Percentiles rank a stretch among this genome's conserved stretches.
These are phyloP conservation scores for Agrochola circellaris DNA, from an alignment of 2,888 invertebrate species.

Conservation along the genomic window DNA sequence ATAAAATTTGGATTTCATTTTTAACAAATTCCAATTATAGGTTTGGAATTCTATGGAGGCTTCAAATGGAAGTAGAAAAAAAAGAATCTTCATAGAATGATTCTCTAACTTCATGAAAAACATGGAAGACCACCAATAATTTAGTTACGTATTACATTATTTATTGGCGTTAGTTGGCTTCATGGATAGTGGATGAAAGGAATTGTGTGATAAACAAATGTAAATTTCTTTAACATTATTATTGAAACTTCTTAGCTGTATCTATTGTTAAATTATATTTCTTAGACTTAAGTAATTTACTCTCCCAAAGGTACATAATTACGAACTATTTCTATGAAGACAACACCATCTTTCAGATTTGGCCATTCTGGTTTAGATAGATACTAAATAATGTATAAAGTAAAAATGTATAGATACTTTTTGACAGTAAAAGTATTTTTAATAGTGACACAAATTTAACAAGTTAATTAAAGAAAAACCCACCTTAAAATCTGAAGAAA, in stretches of 20 bases:
- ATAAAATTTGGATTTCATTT: background rate
- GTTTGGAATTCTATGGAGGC: slow-evolving; percentile 20
- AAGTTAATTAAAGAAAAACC: slow-evolving; percentile 20
- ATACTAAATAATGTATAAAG: background rate
- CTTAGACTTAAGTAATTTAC: slow-evolving; percentile 68
- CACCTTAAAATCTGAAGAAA: slow-evolving; percentile 45
- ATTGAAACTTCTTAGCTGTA: slow-evolving; percentile 75
- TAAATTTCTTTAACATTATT: slow-evolving; percentile 82
- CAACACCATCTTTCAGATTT: slow-evolving; percentile 32
- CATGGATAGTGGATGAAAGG: slow-evolving; percentile 74
- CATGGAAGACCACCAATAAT: slow-evolving; percentile 69
- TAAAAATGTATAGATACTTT: background rate
- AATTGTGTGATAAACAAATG: slow-evolving; percentile 87
- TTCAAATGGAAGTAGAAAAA: background rate
- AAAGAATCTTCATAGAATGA: slow-evolving; percentile 16
- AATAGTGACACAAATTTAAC: background rate
- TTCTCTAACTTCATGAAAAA: slow-evolving; percentile 22
- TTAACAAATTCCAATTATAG: slow-evolving; percentile 2
- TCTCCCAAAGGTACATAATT: slow-evolving; percentile 85
- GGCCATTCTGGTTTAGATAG: background rate
- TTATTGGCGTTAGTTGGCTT: slow-evolving; percentile 79
- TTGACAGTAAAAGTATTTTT: background rate
- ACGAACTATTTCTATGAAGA: slow-evolving; percentile 29
- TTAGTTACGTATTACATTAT: slow-evolving; percentile 70
- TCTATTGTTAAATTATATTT: slow-evolving; percentile 80